Evolutionary conservation across 1,140 invertebrate species (phyloP), one percentile per base, ranked within the genome.

Genomic region (Oryctes rhinoceros): DNA sequence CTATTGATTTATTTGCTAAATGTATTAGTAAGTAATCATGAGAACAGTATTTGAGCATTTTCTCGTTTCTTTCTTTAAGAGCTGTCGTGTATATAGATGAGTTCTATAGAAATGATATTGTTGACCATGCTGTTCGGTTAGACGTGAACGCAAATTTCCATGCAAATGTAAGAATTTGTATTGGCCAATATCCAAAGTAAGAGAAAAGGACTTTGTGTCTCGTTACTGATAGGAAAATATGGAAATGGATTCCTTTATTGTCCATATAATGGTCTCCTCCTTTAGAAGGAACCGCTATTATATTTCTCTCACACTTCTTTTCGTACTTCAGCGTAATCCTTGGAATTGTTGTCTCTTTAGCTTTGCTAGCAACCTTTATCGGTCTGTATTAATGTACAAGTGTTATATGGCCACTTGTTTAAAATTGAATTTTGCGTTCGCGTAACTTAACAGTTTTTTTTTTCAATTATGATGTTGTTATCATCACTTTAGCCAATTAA

Each of bases 401-500:
- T 84, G 83, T 83, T 82, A 80, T 80, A 81, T 82, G 81, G 81
- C 76, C 83, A 82, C 80, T 84, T 82, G 82, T 79, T 71, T 76
- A 5, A 82, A 84, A 84, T 84, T 84, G 82, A 83, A 83, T 83
- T 83, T 84, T 44, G 82, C 81, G 81, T 80, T 79, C 76, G 82
- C 78, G 82, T 83, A 83, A 78, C 80, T 35, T 44, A 24, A 77
- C 24, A 24, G 30, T 71, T 67, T 37, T 71, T 37, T 71, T 35
- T 9, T 37, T 2, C 13, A 71, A 30, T 30, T 30, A 30, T 30
- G 24, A 30, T 30, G 24, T 30, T 30, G 24, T 2, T 30, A 30
- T 30, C 24, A 30, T 30, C 2, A 30, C 24, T 30, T 30, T 30
- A 30, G 2, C 2, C 0, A 30, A 30, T 30, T 30, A 30, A 30